Conservation (phyloP, 2,888 invertebrate genomes). For the Rhyacophila evoluta region DNA sequence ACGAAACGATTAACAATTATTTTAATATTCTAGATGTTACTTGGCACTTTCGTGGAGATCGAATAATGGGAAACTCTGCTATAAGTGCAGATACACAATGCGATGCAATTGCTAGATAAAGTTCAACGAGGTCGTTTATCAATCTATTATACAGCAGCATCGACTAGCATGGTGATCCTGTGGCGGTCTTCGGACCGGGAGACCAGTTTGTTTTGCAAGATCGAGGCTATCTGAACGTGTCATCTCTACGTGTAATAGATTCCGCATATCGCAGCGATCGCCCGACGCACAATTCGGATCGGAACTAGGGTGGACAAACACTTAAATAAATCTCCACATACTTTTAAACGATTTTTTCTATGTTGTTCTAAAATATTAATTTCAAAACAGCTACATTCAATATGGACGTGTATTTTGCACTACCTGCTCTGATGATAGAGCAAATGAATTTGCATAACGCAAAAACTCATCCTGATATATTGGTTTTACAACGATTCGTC, state of each 20-base stretch:
- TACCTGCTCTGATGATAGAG: no score
- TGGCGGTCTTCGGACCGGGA: neutral
- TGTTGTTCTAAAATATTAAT: no score
- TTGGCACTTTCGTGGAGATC: no score
- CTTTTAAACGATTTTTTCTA: no score
- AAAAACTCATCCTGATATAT: no score
- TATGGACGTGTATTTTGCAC: no score
- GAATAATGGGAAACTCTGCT: neutral
- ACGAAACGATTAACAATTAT: no score
- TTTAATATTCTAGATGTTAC: no score
- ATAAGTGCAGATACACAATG: neutral
- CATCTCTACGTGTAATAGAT: constrained; percentile 51
- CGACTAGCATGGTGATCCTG: neutral
- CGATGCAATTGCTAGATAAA: constrained; percentile 41
- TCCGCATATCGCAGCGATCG: constrained; percentile 41
- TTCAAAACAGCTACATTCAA: no score
- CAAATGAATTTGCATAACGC: no score
- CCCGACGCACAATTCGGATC: neutral
- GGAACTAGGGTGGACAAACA: neutral
- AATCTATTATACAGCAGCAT: constrained; percentile 41
- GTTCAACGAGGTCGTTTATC: constrained; percentile 44
- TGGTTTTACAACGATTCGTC: no score
- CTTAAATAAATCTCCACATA: no score
- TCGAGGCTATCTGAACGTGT: constrained; percentile 42
- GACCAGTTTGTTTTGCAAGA: constrained; percentile 43